Evolutionary conservation across 2,797 vertebrate species (phyloP).

Genomic region (Mormyrops attenuatus): DNA sequence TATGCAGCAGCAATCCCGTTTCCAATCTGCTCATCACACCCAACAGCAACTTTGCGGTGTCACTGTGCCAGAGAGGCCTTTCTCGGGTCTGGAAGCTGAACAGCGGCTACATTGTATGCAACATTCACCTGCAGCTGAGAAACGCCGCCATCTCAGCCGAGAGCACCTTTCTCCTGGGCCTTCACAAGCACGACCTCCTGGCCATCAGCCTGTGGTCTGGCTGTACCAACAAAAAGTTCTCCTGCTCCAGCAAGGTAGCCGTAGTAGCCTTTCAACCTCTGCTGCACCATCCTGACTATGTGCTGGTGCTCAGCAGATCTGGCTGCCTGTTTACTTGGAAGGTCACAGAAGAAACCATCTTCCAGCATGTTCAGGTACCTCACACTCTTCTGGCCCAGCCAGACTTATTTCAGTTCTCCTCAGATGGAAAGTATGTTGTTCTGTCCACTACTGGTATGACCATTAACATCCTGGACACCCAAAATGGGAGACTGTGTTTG

Average conservation of each 20-base stretch:
- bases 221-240: slow-evolving; percentile 59
- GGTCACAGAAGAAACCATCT: slow-evolving; percentile 61
- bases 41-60: slow-evolving; percentile 58
- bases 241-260: slow-evolving; percentile 40
- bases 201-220: slow-evolving; percentile 72
- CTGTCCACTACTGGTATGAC: slow-evolving; percentile 45
- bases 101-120: slow-evolving; percentile 58
- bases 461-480: slow-evolving; percentile 58
- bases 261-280: slow-evolving; percentile 62
- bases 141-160: slow-evolving; percentile 60
- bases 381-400: slow-evolving; percentile 42
- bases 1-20: slow-evolving; percentile 45
- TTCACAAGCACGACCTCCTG: slow-evolving; percentile 51
- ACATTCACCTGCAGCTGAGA: slow-evolving; percentile 50
- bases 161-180: slow-evolving; percentile 69
- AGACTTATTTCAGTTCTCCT: slow-evolving; percentile 54
- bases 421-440: slow-evolving; percentile 56
- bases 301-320: slow-evolving; percentile 55
- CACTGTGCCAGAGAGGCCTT: slow-evolving; percentile 51
- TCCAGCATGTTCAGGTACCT: slow-evolving; percentile 61
- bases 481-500: slow-evolving; percentile 50
- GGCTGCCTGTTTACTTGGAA: slow-evolving; percentile 69
- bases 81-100: slow-evolving; percentile 67
- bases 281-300: slow-evolving; percentile 56
- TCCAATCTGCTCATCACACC: slow-evolving; percentile 64